These are phyloP conservation scores for Cyprinodon tularosa DNA, from an alignment of 2,113 vertebrate genomes.

Conservation along the genomic window DNA sequence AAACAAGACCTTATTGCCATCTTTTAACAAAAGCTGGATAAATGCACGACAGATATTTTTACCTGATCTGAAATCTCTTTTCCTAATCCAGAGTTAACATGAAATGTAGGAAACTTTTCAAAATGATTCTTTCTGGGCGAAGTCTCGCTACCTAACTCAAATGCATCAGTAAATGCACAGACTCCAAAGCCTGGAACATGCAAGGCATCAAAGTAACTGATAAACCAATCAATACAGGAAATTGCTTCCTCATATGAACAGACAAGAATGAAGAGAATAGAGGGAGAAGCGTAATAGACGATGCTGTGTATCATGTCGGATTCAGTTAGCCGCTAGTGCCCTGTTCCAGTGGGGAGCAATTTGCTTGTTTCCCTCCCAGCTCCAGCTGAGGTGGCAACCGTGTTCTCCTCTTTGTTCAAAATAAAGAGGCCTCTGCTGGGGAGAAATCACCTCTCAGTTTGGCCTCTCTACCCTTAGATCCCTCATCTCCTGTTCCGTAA, in stretches of 20 bases:
- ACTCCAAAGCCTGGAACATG: not conserved
- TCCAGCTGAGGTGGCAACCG: conserved; percentile 23
- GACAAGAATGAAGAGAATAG: conserved; percentile 20
- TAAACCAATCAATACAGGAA: conserved; percentile 13
- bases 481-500: conserved; percentile 72
- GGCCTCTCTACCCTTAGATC: conserved; percentile 66
- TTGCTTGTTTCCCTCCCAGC: conserved; percentile 64
- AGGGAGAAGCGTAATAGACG: conserved; percentile 12
- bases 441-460: conserved; percentile 75
- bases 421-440: conserved; percentile 69
- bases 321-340: conserved; percentile 44
- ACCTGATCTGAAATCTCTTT: no score
- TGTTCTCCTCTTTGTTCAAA: conserved; percentile 46
- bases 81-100: no score
- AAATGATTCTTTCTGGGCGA: not conserved
- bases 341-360: conserved; percentile 66
- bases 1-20: no score
- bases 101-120: no score
- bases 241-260: conserved; percentile 15
- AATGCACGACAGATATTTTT: no score
- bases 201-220: conserved; percentile 4
- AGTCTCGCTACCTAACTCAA: not conserved
- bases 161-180: not conserved
- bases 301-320: conserved; percentile 39
- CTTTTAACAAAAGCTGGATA: no score